Evolutionary conservation across 92 coral and sea anemone genomes (phyloP).

Genomic region (Muricea muricata): DNA sequence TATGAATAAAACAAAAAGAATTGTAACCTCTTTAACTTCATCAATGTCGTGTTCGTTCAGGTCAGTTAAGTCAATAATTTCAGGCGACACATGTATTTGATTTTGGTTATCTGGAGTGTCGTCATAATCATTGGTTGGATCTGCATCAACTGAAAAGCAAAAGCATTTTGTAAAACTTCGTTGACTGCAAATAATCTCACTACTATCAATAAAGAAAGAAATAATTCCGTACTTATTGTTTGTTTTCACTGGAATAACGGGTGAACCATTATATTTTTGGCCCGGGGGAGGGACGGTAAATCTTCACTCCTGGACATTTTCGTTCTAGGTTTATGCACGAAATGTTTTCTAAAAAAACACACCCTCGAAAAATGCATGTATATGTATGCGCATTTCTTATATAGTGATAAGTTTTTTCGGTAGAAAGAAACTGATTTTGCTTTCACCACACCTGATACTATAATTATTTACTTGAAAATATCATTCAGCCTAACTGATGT

Average conservation of each 20-base stretch:
- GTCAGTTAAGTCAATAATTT: not conserved
- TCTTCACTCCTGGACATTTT: too few species aligned
- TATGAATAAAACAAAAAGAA: not conserved
- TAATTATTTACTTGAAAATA: too few species aligned
- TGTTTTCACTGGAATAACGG: not conserved
- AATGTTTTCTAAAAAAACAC: too few species aligned
- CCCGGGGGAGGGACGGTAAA: too few species aligned
- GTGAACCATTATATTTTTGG: not conserved
- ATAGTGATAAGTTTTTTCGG: too few species aligned
- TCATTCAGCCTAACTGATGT: too few species aligned
- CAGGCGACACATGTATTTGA: not conserved
- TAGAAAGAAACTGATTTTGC: too few species aligned
- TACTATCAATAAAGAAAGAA: not conserved
- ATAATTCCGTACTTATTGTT: not conserved
- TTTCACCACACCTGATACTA: too few species aligned
- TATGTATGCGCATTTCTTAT: too few species aligned
- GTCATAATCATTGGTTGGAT: not conserved
- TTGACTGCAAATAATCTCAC: too few species aligned
- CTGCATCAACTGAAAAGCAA: not conserved
- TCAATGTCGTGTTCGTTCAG: not conserved
- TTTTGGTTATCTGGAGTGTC: not conserved
- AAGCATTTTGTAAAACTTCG: not conserved
- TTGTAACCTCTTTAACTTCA: not conserved
- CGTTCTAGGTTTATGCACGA: too few species aligned
- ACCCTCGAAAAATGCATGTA: too few species aligned